Base-by-base conservation (phyloP, 2,113 vertebrate genomes). In the Cephalopholis sonnerati region DNA sequence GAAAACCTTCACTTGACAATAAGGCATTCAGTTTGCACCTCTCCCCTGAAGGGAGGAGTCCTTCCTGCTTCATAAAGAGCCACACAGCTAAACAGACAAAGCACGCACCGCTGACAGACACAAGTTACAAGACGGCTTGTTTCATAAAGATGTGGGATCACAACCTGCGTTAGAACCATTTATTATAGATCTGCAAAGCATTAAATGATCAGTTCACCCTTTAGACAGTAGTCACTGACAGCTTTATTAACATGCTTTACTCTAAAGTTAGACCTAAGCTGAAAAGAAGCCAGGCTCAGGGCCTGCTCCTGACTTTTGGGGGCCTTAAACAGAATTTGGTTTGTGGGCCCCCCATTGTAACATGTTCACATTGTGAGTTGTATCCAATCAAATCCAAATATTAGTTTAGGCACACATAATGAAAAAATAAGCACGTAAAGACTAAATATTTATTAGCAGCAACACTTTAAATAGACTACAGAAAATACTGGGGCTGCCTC, bases 21-120 rank as follows among this genome's bases (percentile, higher is more conserved):
- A 20, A 88, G 58, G 64, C 64, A 48, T 64, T 88, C 44, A 70
- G 41, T 69, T 25, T 68, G 51, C 22, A 53, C 7, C 39, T 59
- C 64, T 83, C 54, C 58, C 66, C 18, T 36, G 25, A 46, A 81
- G 86, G 73, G 63, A 84, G 82, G 82, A 66, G 78, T 54, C 68
- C 74, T 78, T 79, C 74, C 78, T 69, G 74, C 69, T 46, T 54
- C n/a, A 65, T 78, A 74, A 69, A 74, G 78, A 69, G 51, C 46
- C 66, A 5, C 0, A 63, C 77, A 73, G 67, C 51, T 74, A 18
- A 62, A 46, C 22, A 36, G 58, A 57, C 70, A 59, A 53, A 77
- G 55, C 36, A 27, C 61, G 13, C 51, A 22, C 20, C 41, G 6
- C 68, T 20, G 58, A 29, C 48, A 71, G 25, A 61, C 41, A 44